Percentiles rank a stretch among this genome's conserved stretches.
These are phyloP conservation scores for Drosophila auraria DNA, from an alignment of 1,140 invertebrate genomes.

Conservation along the genomic window DNA sequence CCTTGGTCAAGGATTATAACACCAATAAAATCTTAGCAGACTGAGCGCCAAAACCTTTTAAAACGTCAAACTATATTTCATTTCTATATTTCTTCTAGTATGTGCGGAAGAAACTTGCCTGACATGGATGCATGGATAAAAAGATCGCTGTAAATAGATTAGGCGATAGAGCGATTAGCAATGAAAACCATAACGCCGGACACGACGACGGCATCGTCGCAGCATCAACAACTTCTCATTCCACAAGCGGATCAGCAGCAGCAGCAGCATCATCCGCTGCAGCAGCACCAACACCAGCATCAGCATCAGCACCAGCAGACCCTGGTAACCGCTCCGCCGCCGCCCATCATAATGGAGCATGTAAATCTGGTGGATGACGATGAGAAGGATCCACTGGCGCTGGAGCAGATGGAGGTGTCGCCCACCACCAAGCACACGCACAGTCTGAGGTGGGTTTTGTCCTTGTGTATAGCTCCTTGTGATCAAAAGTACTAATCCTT, in stretches of 20 bases:
- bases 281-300: constrained; percentile 29
- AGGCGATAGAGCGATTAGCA: constrained; percentile 31
- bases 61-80: background rate
- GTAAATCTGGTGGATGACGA: constrained; percentile 82
- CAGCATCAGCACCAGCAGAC: constrained; percentile 44
- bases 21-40: background rate
- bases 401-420: constrained; percentile 60
- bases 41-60: background rate
- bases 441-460: constrained; percentile 67
- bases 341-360: constrained; percentile 73
- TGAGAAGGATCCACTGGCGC: constrained; percentile 80
- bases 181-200: constrained; percentile 80
- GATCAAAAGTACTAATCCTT: background rate
- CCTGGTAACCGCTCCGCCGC: constrained; percentile 42
- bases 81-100: constrained; percentile 22
- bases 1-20: background rate
- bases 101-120: constrained; percentile 60
- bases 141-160: constrained; percentile 50
- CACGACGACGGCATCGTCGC: constrained; percentile 49
- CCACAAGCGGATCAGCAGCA: constrained; percentile 52
- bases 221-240: constrained; percentile 52
- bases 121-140: constrained; percentile 51
- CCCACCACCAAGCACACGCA: constrained; percentile 77
- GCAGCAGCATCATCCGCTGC: constrained; percentile 30
- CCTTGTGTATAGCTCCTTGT: accelerated